Evolutionary conservation across 2,888 invertebrate species (phyloP).

Genomic region (Allolobophora icterica): DNA sequence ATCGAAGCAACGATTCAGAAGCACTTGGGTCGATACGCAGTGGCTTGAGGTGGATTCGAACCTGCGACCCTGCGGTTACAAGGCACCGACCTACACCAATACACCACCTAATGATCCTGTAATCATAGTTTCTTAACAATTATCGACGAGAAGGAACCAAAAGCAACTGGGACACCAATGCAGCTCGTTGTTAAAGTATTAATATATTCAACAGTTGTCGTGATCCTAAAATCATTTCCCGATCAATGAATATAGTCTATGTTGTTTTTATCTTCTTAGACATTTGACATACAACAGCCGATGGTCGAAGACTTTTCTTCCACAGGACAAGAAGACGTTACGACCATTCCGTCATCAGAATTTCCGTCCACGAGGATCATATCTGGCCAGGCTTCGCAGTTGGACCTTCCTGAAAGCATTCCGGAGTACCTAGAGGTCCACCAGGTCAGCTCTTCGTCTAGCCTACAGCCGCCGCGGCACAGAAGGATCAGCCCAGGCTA

Average conservation of each 20-base stretch:
- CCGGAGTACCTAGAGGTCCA: slow-evolving; percentile 23
- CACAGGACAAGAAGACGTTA: background rate
- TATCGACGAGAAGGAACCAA: no score
- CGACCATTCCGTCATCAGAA: background rate
- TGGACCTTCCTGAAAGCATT: slow-evolving; percentile 18
- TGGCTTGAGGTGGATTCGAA: no score
- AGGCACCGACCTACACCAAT: no score
- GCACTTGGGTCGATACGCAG: no score
- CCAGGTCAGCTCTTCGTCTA: background rate
- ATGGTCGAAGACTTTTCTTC: background rate
- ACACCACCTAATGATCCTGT: no score
- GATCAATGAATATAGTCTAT: background rate
- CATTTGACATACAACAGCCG: background rate
- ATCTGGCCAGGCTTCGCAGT: background rate
- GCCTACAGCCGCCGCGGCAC: background rate
- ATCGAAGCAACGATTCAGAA: no score
- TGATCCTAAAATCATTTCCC: background rate
- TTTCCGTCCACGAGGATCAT: background rate
- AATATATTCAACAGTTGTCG: no score
- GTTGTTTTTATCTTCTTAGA: background rate
- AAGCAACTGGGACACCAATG: no score
- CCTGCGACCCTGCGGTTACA: no score
- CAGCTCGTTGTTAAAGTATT: no score
- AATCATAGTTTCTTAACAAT: no score
- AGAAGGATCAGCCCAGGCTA: background rate